Evolutionary conservation across 2,797 vertebrate species (phyloP).

Genomic region (Loriculus beryllinus): DNA sequence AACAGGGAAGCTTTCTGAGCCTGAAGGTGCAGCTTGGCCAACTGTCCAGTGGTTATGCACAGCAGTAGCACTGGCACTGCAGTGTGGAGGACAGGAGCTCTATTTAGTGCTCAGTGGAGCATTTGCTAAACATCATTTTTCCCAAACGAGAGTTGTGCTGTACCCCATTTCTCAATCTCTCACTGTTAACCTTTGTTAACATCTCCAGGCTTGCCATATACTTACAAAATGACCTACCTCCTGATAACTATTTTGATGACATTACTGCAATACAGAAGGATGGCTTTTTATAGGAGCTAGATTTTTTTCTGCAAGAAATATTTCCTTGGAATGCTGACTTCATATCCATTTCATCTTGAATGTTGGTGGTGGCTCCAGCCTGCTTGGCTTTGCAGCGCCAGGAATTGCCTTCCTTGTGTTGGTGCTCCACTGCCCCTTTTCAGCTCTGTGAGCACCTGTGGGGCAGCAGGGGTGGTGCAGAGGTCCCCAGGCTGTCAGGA

Average conservation of each 20-base stretch:
- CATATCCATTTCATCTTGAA: neutral
- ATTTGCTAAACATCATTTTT: neutral
- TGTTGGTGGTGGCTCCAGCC: neutral
- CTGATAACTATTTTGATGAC: neutral
- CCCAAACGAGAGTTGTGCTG: neutral
- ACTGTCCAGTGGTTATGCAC: neutral
- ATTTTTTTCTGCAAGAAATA: neutral
- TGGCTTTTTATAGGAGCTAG: neutral
- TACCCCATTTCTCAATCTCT: neutral
- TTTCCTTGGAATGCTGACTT: constrained; percentile 16
- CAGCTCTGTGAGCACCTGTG: neutral
- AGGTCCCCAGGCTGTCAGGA: neutral
- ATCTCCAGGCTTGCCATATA: neutral
- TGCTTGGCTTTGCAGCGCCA: neutral
- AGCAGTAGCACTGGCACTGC: neutral
- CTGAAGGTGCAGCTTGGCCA: neutral
- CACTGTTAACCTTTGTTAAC: neutral
- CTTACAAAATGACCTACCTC: neutral
- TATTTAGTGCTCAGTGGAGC: neutral
- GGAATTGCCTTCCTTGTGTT: neutral
- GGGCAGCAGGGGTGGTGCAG: neutral
- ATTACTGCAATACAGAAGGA: neutral
- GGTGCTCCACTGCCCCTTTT: neutral
- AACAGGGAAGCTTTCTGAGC: neutral
- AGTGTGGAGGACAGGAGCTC: neutral